These are phyloP conservation scores for Pammene fasciana DNA, from an alignment of 2,888 invertebrate species.

Conservation along the genomic window DNA sequence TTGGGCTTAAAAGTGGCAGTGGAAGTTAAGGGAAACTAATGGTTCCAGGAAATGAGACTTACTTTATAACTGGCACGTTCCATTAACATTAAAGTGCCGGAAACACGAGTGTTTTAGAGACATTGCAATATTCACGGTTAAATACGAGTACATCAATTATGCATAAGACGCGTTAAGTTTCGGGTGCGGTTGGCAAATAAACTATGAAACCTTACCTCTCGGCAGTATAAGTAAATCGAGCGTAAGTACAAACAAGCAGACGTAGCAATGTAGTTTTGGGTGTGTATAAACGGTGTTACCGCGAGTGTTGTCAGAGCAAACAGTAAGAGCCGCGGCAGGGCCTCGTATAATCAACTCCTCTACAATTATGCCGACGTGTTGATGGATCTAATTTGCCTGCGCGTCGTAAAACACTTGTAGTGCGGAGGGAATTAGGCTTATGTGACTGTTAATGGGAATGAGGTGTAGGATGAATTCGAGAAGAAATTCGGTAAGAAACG, in stretches of 20 bases:
- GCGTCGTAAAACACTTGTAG: conserved; percentile 3
- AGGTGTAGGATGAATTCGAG: background rate
- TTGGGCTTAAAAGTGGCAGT: conserved; percentile 27
- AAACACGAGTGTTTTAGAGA: background rate
- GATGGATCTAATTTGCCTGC: conserved; percentile 28
- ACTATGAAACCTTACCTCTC: background rate
- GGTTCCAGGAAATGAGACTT: conserved; percentile 16
- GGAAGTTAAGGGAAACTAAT: conserved; percentile 32
- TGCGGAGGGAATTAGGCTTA: conserved; percentile 13
- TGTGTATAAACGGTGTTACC: conserved; percentile 10
- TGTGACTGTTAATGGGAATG: conserved; percentile 9
- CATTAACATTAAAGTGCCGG: no score
- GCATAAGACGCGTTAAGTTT: background rate
- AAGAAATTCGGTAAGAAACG: background rate
- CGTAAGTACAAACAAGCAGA: conserved; percentile 16
- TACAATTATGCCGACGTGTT: conserved; percentile 16
- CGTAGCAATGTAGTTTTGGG: conserved; percentile 34
- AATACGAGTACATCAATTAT: no score
- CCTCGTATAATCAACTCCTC: conserved; percentile 27
- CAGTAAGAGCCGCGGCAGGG: conserved; percentile 7
- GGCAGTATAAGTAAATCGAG: background rate
- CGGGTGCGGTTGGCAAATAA: background rate
- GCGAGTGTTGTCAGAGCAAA: conserved; percentile 35
- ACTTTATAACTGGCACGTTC: background rate
- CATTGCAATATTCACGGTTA: no score